Evolutionary conservation across 2,888 invertebrate species (phyloP), one percentile per base, ranked within the genome.

Genomic region (Calliscelio sp.): DNA sequence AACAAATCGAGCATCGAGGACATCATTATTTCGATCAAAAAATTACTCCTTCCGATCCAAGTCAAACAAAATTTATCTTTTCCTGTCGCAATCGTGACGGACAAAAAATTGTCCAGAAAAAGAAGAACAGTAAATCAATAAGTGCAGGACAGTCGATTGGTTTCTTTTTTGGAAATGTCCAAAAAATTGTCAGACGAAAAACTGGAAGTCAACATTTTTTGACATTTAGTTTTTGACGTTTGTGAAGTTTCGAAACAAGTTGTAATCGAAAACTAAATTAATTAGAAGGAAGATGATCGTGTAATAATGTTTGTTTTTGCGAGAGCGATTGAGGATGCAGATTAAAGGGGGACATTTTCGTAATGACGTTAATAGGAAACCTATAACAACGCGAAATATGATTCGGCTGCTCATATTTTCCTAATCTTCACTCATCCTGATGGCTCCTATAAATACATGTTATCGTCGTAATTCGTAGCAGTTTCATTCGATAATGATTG

Each of bases 401-500:
- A 73, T 57, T 55, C 59, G 79, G 22, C 16, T 41, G n/a, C 44
- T 55, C 63, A 46, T 71, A 65, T 57, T 59, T 41, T 38, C 55
- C 38, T 66, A 73, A 80, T 66, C 71, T 57, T 65, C 28, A n/a
- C n/a, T 28, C 57, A 41, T 46, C 41, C 32, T 55, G 38, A 65
- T 46, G 51, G 59, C 3, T 44, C 66, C 80, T 66, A 74, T 68
- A 74, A 81, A 74, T 81, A 74, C 22, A 51, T 18, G 59, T 44
- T 68, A 79, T 66, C 66, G 51, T 44, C 57, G 51, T 38, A 66
- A 57, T 63, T 80, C 51, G 51, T 53, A 16, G 18, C 44, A 32
- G 28, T 49, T 77, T 59, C 73, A 51, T 68, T 81, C 46, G 44
- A 28, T 68, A 81, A 74, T 75, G 75, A 75, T 63, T 70, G 66